Evolutionary conservation across 2,888 invertebrate genomes (phyloP).

Genomic region (Cosmia trapezina): DNA sequence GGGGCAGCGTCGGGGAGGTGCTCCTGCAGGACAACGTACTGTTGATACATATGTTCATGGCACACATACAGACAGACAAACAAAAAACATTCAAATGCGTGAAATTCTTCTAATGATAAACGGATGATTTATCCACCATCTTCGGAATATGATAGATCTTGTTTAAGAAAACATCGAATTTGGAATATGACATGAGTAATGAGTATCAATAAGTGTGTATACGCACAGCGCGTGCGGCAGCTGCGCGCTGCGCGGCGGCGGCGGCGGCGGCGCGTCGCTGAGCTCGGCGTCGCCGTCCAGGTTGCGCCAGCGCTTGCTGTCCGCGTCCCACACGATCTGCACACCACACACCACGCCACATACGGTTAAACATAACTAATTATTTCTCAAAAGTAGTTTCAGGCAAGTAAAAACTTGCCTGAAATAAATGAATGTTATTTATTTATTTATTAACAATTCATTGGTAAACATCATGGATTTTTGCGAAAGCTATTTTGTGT

Average conservation of each 20-base stretch:
- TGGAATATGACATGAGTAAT: too few relatives aligned
- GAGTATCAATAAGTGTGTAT: background rate
- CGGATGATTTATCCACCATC: background rate
- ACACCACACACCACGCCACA: constrained; percentile 23
- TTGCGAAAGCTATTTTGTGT: background rate
- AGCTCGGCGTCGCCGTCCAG: constrained; percentile 92
- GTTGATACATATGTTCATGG: background rate
- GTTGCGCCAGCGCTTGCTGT: constrained; percentile 96
- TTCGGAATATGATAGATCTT: too few relatives aligned
- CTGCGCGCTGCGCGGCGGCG: constrained; percentile 67
- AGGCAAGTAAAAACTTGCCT: too few relatives aligned
- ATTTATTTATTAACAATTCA: background rate
- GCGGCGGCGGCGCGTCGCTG: constrained; percentile 76
- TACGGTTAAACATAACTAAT: background rate
- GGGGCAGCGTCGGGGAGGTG: constrained; percentile 59
- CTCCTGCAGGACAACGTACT: constrained; percentile 44
- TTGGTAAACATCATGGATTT: background rate
- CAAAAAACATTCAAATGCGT: background rate
- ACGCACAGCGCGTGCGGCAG: constrained; percentile 57
- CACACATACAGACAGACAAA: background rate
- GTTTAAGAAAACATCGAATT: background rate
- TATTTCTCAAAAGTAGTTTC: background rate
- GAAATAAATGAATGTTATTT: too few relatives aligned
- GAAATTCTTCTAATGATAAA: too few relatives aligned
- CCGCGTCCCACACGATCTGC: constrained; percentile 98